Evolutionary conservation across 1,140 invertebrate genomes (phyloP).

Genomic region (Drosophila nigromelanica): DNA sequence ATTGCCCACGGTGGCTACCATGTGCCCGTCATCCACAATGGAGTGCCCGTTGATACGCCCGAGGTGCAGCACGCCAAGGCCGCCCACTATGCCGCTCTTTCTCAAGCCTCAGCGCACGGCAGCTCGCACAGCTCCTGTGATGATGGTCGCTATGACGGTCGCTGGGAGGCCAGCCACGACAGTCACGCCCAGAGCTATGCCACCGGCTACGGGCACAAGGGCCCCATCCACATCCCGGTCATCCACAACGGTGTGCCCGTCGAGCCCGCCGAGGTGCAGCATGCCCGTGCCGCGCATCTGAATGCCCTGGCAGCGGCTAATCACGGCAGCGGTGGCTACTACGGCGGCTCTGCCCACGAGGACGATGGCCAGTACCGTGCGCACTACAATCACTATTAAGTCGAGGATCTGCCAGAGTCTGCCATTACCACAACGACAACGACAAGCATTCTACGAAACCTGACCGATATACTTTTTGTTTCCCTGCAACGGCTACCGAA

Average conservation of each 20-base stretch:
- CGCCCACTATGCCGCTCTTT: slow-evolving; percentile 86
- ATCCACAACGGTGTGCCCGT: slow-evolving; percentile 86
- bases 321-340: slow-evolving; percentile 63
- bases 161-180: slow-evolving; percentile 55
- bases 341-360: slow-evolving; percentile 63
- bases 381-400: slow-evolving; percentile 72
- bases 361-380: slow-evolving; percentile 73
- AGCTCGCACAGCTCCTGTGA: slow-evolving; percentile 71
- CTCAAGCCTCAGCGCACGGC: slow-evolving; percentile 84
- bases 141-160: slow-evolving; percentile 67
- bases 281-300: slow-evolving; percentile 86
- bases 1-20: slow-evolving; percentile 77
- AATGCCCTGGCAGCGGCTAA: slow-evolving; percentile 85
- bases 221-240: slow-evolving; percentile 84
- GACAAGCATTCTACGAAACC: slow-evolving; percentile 42
- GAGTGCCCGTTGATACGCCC: slow-evolving; percentile 86
- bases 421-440: slow-evolving; percentile 41
- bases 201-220: slow-evolving; percentile 77
- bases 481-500: slow-evolving; percentile 55
- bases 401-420: slow-evolving; percentile 4
- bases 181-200: slow-evolving; percentile 53
- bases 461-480: slow-evolving; percentile 33
- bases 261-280: slow-evolving; percentile 86
- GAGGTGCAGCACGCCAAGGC: slow-evolving; percentile 87
- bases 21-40: slow-evolving; percentile 84